phyloP scores from a whole-genome alignment of 1,140 invertebrate genomes.

The Drosophila neocordata region DNA sequence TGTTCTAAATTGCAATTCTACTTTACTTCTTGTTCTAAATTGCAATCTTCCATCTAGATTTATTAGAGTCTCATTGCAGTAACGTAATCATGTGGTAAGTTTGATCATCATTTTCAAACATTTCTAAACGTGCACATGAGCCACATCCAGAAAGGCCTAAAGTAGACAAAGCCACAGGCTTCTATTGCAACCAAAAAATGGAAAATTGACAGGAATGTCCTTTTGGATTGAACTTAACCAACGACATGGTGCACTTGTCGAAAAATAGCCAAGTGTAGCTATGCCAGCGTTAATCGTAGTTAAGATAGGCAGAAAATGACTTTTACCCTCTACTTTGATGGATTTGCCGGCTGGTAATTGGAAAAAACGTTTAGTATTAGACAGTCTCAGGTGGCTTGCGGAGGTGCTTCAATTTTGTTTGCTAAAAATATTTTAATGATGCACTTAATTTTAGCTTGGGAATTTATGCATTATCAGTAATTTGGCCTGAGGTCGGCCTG shows the following conservation, averaged over 20 bases:
- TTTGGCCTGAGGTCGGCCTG: no score
- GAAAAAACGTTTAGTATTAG: slow-evolving; percentile 65
- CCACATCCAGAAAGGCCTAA: slow-evolving; percentile 16
- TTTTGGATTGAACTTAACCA: slow-evolving; percentile 30
- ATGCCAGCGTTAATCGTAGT: slow-evolving; percentile 47
- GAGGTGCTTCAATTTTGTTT: slow-evolving; percentile 43
- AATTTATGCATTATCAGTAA: slow-evolving; percentile 78
- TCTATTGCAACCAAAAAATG: neutral
- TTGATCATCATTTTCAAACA: neutral
- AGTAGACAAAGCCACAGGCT: neutral
- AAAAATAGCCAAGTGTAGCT: slow-evolving; percentile 39
- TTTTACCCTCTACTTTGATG: slow-evolving; percentile 46
- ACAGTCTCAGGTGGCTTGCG: slow-evolving; percentile 12
- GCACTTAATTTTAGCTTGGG: slow-evolving; percentile 69
- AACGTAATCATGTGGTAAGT: neutral
- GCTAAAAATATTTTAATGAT: slow-evolving; percentile 67
- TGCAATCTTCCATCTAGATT: no score
- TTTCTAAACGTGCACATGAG: slow-evolving; percentile 19
- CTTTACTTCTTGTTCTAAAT: no score
- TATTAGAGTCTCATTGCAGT: neutral
- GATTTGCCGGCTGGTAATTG: slow-evolving; percentile 61
- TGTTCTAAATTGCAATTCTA: no score
- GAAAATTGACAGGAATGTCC: slow-evolving; percentile 45
- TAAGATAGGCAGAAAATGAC: slow-evolving; percentile 75
- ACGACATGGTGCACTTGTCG: slow-evolving; percentile 33